Conservation (phyloP, 2,113 vertebrate genomes). For the Heterocephalus glaber region DNA sequence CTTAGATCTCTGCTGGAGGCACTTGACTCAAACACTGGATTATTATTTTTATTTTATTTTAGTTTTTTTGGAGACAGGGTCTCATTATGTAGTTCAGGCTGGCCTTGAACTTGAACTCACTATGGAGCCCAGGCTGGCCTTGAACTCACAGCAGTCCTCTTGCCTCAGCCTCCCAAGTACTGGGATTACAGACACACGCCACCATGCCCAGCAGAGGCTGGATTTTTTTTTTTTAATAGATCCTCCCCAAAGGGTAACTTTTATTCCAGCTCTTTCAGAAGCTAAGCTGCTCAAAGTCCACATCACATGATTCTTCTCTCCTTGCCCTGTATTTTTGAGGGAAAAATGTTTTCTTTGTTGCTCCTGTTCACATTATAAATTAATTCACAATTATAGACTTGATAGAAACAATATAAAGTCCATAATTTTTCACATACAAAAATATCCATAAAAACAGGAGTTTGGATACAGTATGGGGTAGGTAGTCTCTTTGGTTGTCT, state of each 20-base stretch:
- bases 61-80: not conserved
- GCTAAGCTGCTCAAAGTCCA: conserved; percentile 48
- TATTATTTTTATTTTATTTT: not conserved
- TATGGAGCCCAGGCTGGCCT: not conserved
- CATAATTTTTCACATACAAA: conserved; percentile 77
- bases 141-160: not conserved
- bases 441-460: conserved; percentile 62
- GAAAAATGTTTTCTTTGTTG: conserved; percentile 55
- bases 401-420: conserved; percentile 85
- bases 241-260: not conserved
- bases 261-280: not conserved
- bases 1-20: not conserved
- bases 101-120: not conserved
- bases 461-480: conserved; percentile 51
- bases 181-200: no score
- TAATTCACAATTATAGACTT: conserved; percentile 88
- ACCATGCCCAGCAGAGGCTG: no score
- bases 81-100: not conserved
- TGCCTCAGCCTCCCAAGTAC: no score
- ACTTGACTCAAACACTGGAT: not conserved
- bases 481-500: conserved; percentile 73
- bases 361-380: conserved; percentile 87
- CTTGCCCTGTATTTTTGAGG: conserved; percentile 22
- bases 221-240: no score
- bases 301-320: conserved; percentile 58